Conservation (phyloP, 1,140 invertebrate genomes). For the Caenorhabditis latens region DNA sequence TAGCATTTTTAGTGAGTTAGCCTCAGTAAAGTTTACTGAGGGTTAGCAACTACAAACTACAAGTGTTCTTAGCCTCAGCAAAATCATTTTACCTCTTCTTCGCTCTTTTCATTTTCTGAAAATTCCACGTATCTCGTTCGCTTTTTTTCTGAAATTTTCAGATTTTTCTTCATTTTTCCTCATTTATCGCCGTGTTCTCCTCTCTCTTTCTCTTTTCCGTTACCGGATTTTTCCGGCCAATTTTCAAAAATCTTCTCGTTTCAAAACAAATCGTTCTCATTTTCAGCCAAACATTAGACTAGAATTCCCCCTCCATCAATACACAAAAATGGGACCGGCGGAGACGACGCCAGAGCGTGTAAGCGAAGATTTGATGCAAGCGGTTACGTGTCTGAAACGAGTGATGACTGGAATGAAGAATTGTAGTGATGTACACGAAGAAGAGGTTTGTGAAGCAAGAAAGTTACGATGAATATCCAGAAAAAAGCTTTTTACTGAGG, state of each 20-base stretch:
- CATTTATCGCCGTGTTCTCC: not conserved
- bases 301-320: not conserved
- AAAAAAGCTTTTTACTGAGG: not conserved
- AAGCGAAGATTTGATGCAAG: conserved; percentile 20
- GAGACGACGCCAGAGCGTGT: conserved; percentile 8
- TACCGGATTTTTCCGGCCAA: not conserved
- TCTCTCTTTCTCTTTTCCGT: not conserved
- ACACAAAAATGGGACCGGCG: not conserved
- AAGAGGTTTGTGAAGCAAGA: not conserved
- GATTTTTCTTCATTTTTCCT: not conserved
- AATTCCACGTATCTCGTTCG: no score
- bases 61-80: no score
- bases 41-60: no score
- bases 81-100: no score
- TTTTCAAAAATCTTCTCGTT: not conserved
- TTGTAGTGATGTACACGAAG: not conserved
- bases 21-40: no score
- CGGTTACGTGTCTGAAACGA: conserved; percentile 39
- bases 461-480: not conserved
- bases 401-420: conserved; percentile 15
- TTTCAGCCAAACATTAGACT: conserved; percentile 48
- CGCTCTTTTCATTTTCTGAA: no score
- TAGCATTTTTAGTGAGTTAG: no score
- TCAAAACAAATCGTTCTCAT: not conserved
- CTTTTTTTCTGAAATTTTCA: not conserved